Evolutionary conservation across 2,113 vertebrate genomes (phyloP), one percentile per base, ranked within the genome.

Genomic region (Pelvicachromis taeniatus): DNA sequence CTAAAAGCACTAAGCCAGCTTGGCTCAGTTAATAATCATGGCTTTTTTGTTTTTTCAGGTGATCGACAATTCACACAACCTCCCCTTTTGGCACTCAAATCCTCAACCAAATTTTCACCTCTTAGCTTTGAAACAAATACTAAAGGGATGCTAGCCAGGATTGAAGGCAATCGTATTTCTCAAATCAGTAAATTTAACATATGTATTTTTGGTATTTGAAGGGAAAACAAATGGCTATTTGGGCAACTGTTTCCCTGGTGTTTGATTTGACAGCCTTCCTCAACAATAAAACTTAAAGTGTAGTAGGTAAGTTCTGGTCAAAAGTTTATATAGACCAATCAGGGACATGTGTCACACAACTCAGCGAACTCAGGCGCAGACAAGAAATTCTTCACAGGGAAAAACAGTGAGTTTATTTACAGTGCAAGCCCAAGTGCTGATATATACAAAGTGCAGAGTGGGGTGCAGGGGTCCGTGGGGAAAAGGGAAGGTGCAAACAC

Each of bases 1-100:
- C 48, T 88, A 88, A 90, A 89, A 88, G 82, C 83, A 70, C 78
- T 90, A 85, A 90, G 81, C 87, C 87, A 82, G 83, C 82, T 92
- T 89, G 86, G 87, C 85, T 84, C 77, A 11, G 77, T 83, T 83
- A 89, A 82, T 80, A 89, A 83, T 85, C 77, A n/a, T 65, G 83
- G 42, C 45, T 73, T 83, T 83, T 81, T 87, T 90, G 17, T n/a
- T 40, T 48, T 48, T 48, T 12, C 68, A 82, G 21, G 82, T 65
- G 65, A 89, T 85, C 48, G 11, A 65, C 77, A 56, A 86, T 85
- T 86, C 63, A 42, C 81, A 82, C n/a, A 10, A 21, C 19, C 16
- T n/a, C 33, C 17, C 80, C 84, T 85, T 85, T 91, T 86, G 33
- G 19, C 38, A 1, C 7, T 23, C n/a, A 78, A 83, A 84, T 91